Base-by-base conservation (phyloP, 2,888 invertebrate genomes). In the Diarsia rubi region DNA sequence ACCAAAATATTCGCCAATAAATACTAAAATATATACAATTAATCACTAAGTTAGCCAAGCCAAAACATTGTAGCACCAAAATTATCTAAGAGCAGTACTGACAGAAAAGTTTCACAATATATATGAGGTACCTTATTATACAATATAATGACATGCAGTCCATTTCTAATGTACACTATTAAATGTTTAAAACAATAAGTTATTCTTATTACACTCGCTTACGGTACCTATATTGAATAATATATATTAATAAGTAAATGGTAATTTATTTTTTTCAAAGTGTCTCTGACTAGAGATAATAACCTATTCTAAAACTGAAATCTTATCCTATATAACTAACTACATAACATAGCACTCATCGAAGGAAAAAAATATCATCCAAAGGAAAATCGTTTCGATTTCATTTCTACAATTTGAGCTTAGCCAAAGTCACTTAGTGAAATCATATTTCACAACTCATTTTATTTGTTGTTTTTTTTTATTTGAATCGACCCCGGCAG, bases 271-370 rank as follows among this genome's bases (percentile, higher is more conserved):
- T 92, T 93, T 93, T 93, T 94, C 93, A 94, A 93, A 94, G 89
- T 92, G 93, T 96, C 96, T 95, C 96, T 96, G 96, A 96, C 96
- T 96, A 96, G 96, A 96, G 95, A 96, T 95, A 93, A 94, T 91
- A 93, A 92, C 90, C 93, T 95, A 95, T 91, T 88, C 95, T 95
- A 95, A 82, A 93, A 94, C 92, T 93, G 93, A 94, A 93, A 89
- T 86, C 91, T 93, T 94, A 93, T 82, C 84, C 86, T 91, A 91
- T 73, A 92, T 93, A 88, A 92, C 93, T 94, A 93, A 84, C 91
- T 93, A 94, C 90, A 88, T 93, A 94, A 95, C 94, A 94, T 95
- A 96, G 95, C 95, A 95, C 95, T 95, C 95, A 92, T 93, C 90
- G 90, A 93, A 94, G 93, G 91, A 90, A 92, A 93, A 82, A 92